Evolutionary conservation across 1,140 invertebrate genomes (phyloP).

Genomic region (Drosophila rhopaloa): DNA sequence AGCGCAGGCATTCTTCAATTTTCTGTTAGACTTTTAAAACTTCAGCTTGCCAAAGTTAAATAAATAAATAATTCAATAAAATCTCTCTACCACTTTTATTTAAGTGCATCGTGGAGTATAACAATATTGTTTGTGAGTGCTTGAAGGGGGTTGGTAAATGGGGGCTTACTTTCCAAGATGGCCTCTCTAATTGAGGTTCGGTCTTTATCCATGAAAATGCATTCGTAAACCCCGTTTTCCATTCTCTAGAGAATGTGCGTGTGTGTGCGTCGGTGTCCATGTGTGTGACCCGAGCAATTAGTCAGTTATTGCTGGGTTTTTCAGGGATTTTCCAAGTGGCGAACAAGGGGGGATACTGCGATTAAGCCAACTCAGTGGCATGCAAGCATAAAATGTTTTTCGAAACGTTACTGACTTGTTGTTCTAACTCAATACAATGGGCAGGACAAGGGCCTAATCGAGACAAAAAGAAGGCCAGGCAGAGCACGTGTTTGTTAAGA

Average conservation of each 20-base stretch:
- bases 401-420: slow-evolving; percentile 8
- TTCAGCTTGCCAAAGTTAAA: no score
- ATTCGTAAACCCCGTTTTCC: slow-evolving; percentile 24
- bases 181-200: slow-evolving; percentile 68
- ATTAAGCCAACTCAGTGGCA: slow-evolving; percentile 31
- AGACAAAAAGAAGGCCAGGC: slow-evolving; percentile 5
- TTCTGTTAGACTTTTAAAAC: no score
- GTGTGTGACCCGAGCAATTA: slow-evolving; percentile 70
- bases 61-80: no score
- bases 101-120: slow-evolving; percentile 44
- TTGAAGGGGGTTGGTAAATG: not conserved
- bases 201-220: slow-evolving; percentile 63
- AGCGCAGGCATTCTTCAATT: no score
- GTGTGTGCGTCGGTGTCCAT: slow-evolving; percentile 19
- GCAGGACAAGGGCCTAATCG: slow-evolving; percentile 13
- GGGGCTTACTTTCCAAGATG: slow-evolving; percentile 41
- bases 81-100: not conserved
- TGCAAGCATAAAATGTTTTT: slow-evolving; percentile 46
- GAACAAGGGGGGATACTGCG: slow-evolving; percentile 3
- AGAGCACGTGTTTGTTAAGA: not conserved
- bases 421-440: slow-evolving; percentile 25
- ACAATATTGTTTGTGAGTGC: slow-evolving; percentile 45
- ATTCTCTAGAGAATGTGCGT: slow-evolving; percentile 14
- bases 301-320: slow-evolving; percentile 71
- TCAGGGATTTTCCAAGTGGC: not conserved